Base-by-base conservation (phyloP, 2,113 vertebrate genomes). In the Mustelus asterias region DNA sequence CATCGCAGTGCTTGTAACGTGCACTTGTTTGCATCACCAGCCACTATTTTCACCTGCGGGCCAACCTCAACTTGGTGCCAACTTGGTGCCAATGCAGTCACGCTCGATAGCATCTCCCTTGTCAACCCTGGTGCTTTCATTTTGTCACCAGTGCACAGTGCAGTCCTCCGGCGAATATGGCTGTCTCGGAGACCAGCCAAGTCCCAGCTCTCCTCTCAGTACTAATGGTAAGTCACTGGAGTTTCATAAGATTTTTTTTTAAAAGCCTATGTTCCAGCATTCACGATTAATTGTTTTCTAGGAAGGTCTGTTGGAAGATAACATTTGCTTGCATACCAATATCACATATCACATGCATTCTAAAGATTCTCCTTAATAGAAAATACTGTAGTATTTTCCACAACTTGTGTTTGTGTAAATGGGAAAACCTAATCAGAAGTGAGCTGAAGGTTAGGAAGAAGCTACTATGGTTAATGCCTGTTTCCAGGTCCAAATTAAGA, bases 11-110 rank as follows among this genome's bases (percentile, higher is more conserved):
- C n/a, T 95, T 95, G 69, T 95, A 95, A 95, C 94, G 24, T 95
- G 69, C 67, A 95, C 69, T 95, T 95, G 44, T 95, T 95, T 95
- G 94, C 94, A 95, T 95, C 69, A 95, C 94, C 94, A 95, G 94
- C 94, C 69, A 95, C 69, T 95, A 22, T 76, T 95, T 95, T 48
- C 94, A 95, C 41, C 94, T 70, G 94, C 44, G 94, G 94, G 94
- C 69, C 94, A 95, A 70, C 67, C 94, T 95, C 69, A 95, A 44
- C 94, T 95, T 95, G 94, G 94, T 72, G 41, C 94, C 67, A 95
- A 44, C 94, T 95, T 26, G 63, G 94, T 95, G 94, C 69, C 94
- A 95, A 95, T 95, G 94, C 94, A 95, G 65, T 95, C 94, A 48
- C 69, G 37, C 94, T 95, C 94, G 94, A 95, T 95, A 95, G 48